These are phyloP conservation scores for Megaptera novaeangliae DNA, from an alignment of 2,113 vertebrate species.

Conservation along the genomic window DNA sequence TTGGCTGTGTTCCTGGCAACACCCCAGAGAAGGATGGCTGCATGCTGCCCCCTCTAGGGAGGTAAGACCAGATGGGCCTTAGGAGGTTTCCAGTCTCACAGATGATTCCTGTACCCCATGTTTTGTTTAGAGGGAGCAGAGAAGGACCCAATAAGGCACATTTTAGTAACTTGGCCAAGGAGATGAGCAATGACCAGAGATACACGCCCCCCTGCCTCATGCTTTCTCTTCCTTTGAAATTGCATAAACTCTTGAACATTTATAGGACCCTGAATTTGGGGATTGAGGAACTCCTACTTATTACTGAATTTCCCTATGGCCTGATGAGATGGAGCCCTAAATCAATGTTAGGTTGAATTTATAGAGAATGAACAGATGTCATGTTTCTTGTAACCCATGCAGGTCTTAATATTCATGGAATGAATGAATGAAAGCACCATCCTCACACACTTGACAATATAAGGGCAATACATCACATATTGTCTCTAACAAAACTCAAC, in stretches of 20 bases:
- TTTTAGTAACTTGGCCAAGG: neutral
- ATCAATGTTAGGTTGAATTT: neutral
- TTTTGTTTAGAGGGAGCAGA: neutral
- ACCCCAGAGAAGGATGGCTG: neutral
- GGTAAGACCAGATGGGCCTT: neutral
- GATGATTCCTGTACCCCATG: neutral
- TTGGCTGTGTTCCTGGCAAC: neutral
- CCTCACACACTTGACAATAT: neutral
- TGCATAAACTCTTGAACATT: neutral
- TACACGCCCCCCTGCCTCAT: accelerated
- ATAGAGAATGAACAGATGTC: neutral
- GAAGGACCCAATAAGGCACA: neutral
- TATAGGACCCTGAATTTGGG: neutral
- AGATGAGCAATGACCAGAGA: neutral
- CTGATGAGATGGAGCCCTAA: neutral
- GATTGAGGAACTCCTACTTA: neutral
- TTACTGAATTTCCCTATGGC: neutral
- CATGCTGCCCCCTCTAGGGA: neutral
- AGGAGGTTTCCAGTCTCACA: neutral
- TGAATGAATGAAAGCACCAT: neutral
- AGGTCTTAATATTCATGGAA: neutral
- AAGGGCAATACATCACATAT: neutral
- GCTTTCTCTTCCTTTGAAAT: neutral
- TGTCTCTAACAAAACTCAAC: neutral
- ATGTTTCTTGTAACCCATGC: neutral